Percentiles rank a stretch among this genome's conserved stretches.
Evolutionary conservation across 2,113 vertebrate species (phyloP).

Genomic region (Stomatorhinus ivindoensis): DNA sequence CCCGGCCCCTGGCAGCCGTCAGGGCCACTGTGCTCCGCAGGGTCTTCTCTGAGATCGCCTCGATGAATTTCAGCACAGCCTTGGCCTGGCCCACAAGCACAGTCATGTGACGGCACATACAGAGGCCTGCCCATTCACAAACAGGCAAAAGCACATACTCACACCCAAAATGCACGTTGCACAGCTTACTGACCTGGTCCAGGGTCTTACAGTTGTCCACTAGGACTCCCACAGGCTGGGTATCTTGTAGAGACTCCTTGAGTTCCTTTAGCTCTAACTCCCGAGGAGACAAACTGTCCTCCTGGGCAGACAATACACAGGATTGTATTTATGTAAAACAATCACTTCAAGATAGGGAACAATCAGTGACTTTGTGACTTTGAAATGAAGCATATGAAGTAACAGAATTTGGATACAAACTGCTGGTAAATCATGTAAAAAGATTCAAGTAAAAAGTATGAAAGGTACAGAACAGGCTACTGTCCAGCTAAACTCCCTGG

Average conservation of each 20-base stretch:
- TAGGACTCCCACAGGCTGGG: conserved; percentile 85
- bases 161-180: not conserved
- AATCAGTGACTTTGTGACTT: not conserved
- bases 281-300: conserved; percentile 64
- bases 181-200: conserved; percentile 74
- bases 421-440: not conserved
- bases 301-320: conserved; percentile 51
- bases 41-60: conserved; percentile 95
- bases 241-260: conserved; percentile 89
- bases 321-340: not conserved
- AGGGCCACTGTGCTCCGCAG: conserved; percentile 84
- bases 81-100: conserved; percentile 64
- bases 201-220: conserved; percentile 86
- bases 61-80: conserved; percentile 88
- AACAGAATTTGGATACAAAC: not conserved
- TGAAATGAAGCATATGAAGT: not conserved
- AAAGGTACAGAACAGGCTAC: not conserved
- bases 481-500: not conserved
- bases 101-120: not conserved
- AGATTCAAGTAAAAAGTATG: not conserved
- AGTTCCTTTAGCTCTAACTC: conserved; percentile 82
- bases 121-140: not conserved
- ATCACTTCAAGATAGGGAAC: not conserved
- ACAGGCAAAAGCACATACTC: not conserved
- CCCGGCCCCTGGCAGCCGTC: conserved; percentile 89